Evolutionary conservation across 2,888 invertebrate species (phyloP), one percentile per base, ranked within the genome.

Genomic region (Agrypnus murinus): DNA sequence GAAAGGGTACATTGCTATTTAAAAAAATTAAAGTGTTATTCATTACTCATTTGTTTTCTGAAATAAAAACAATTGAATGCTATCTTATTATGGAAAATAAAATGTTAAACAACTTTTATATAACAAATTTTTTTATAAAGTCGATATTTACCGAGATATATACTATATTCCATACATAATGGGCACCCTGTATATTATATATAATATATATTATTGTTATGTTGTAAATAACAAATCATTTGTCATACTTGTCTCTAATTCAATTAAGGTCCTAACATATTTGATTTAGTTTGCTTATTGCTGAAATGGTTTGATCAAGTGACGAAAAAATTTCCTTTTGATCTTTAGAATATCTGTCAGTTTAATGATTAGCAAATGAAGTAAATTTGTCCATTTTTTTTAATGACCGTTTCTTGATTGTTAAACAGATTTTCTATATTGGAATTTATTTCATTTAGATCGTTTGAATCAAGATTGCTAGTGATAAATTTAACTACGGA

Each of bases 331-430:
- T 38, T n/a, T 45, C 9, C 25, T 64, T 31, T 58, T 63, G 46
- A 19, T 70, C 70, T 53, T 45, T 14, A 48, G 48, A 48, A 17
- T 48, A 48, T 17, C 48, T 48, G 1, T 48, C 8, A 9, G 48
- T 69, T 14, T 69, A 55, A 34, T 72, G 69, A 55, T 67, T 64
- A 9, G 69, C 72, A 38, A 72, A 72, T 5, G 69, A 72, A 15
- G 57, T 59, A 32, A 65, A 66, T 48, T 40, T 59, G 45, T 66
- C 50, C 4, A 69, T 58, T 59, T 69, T n/a, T 62, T 40, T 46
- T 66, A 5, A 64, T 36, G 6, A 67, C 53, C 53, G 58, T 63
- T 5, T 69, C 62, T 63, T 57, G 55, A 32, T 34, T 57, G 0
- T 46, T 32, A 38, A 62, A 66, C n/a, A 25, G 25, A 25, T 25